These are phyloP conservation scores for Zoanthus gigantus DNA, from an alignment of 92 coral and sea anemone species.

Conservation along the genomic window DNA sequence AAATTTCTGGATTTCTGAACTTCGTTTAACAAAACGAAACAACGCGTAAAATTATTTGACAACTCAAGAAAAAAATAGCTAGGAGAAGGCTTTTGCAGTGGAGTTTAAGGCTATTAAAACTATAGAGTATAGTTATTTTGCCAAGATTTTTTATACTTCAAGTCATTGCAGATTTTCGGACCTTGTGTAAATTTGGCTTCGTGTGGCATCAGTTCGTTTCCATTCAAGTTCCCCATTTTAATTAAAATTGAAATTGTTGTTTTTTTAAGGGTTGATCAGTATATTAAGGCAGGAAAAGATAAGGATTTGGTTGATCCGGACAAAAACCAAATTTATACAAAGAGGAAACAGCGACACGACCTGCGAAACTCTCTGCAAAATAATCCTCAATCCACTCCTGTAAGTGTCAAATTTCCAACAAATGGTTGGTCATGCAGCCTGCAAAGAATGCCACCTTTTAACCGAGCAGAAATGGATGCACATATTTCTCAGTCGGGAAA, in stretches of 20 bases:
- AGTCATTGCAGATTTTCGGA: conserved; percentile 10
- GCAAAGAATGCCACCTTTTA: conserved; percentile 22
- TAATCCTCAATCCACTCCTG: conserved; percentile 8
- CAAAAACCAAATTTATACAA: background rate
- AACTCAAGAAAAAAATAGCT: conserved; percentile 6
- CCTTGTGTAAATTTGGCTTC: conserved; percentile 23
- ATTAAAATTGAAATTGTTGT: conserved; percentile 10
- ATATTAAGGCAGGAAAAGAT: conserved; percentile 21
- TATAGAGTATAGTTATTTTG: background rate
- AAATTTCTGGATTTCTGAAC: conserved; percentile 7
- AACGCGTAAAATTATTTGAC: conserved; percentile 23
- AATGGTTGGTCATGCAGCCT: conserved; percentile 34
- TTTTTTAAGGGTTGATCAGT: conserved; percentile 17
- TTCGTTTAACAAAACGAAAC: conserved; percentile 10
- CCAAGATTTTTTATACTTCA: conserved; percentile 19
- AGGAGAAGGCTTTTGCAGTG: conserved; percentile 19
- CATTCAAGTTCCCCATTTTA: conserved; percentile 16
- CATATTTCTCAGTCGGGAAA: conserved; percentile 23
- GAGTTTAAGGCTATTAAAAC: conserved; percentile 22
- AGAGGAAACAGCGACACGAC: conserved; percentile 3
- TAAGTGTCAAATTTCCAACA: conserved; percentile 31
- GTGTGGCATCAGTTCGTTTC: conserved; percentile 21
- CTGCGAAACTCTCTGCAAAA: background rate
- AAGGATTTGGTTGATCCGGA: conserved; percentile 10
- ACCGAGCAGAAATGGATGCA: conserved; percentile 33